phyloP scores from a whole-genome alignment of 2,888 invertebrate genomes.

The Sphaeridia pumilis region DNA sequence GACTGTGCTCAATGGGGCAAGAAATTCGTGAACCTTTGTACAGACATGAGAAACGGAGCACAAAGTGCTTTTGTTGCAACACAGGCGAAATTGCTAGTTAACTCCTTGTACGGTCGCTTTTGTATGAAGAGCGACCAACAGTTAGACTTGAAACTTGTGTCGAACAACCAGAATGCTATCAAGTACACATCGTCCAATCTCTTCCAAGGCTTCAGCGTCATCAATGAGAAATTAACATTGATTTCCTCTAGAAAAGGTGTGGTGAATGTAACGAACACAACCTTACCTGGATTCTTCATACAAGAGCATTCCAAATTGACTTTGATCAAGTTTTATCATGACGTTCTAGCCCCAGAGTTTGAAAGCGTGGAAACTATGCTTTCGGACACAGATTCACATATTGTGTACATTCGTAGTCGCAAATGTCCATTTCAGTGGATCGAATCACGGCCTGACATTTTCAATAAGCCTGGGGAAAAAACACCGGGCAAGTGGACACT shows the following conservation, averaged over 20 bases:
- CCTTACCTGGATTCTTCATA: neutral
- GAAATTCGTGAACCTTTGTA: no score
- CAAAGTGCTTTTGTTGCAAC: no score
- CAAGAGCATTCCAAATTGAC: neutral
- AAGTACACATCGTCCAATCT: neutral
- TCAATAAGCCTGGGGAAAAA: neutral
- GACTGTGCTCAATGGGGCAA: no score
- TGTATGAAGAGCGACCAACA: no score
- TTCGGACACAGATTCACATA: neutral
- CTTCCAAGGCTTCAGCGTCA: neutral
- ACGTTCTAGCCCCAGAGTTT: neutral
- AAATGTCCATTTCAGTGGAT: neutral
- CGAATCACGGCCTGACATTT: neutral
- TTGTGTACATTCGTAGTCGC: neutral
- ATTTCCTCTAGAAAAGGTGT: neutral
- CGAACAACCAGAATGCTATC: neutral
- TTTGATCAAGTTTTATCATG: neutral
- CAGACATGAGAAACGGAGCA: no score
- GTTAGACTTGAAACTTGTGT: no score
- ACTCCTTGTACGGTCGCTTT: no score
- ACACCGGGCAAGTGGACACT: neutral
- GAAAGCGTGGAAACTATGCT: neutral
- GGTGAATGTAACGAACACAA: neutral
- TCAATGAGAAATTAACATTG: neutral
- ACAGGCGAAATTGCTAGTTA: no score